A percentile compares a stretch with the other conserved stretches of the same genome.
Conservation (phyloP, 1,140 invertebrate species). For the Drosophila virilis region DNA sequence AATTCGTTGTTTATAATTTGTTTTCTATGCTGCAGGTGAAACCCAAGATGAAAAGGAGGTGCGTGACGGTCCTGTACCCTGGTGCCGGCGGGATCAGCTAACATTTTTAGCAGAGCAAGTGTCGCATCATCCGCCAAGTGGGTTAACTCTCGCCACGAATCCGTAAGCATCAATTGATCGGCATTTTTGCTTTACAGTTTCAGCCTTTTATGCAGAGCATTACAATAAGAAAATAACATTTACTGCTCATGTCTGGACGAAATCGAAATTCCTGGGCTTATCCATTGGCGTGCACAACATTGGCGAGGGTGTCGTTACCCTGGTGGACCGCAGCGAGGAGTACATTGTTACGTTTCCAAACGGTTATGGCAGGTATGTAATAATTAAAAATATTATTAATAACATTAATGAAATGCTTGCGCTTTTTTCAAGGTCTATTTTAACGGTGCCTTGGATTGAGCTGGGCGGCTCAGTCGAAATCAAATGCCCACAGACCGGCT, state of each 20-base stretch:
- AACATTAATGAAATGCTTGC: not conserved
- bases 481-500: slow-evolving; percentile 95
- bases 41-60: slow-evolving; percentile 79
- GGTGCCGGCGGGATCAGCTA: slow-evolving; percentile 92
- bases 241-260: slow-evolving; percentile 98
- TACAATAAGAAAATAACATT: slow-evolving; percentile 95
- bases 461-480: slow-evolving; percentile 95
- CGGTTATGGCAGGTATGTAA: slow-evolving; percentile 93
- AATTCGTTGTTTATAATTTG: not conserved
- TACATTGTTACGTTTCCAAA: slow-evolving; percentile 98
- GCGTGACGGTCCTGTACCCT: slow-evolving; percentile 91
- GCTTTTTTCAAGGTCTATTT: slow-evolving; percentile 90
- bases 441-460: slow-evolving; percentile 98
- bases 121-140: slow-evolving; percentile 99
- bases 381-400: too few species aligned
- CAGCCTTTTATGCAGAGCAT: slow-evolving; percentile 98
- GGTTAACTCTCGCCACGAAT: slow-evolving; percentile 41
- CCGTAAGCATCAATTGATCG: not conserved
- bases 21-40: slow-evolving; percentile 47
- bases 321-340: slow-evolving; percentile 94
- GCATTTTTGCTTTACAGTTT: slow-evolving; percentile 87
- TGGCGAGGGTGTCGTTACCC: slow-evolving; percentile 91
- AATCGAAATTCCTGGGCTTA: slow-evolving; percentile 98
- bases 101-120: slow-evolving; percentile 99
- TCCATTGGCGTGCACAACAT: slow-evolving; percentile 97